Evolutionary conservation across 2,888 invertebrate genomes (phyloP), one percentile per base, ranked within the genome.

Genomic region (Thecophora atra): DNA sequence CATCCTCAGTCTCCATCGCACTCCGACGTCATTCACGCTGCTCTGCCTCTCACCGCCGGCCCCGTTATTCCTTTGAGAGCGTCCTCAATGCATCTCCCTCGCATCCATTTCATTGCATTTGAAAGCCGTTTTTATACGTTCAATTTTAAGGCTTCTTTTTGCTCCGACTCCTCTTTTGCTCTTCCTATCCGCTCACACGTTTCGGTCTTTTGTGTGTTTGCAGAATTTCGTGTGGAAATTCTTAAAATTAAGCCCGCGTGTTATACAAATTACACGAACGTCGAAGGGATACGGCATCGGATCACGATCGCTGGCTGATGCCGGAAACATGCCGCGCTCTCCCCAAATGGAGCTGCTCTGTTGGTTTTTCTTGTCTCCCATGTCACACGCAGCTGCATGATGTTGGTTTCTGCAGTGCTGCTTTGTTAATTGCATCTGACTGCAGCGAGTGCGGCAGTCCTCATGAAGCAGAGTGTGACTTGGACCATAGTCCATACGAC

Each of bases 181-280:
- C n/a, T 47, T 47, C 13, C 28, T 24, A 13, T 58, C 28, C 28
- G 13, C n/a, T 7, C 7, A 13, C 13, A 24, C n/a, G 24, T 15
- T 24, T 58, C 58, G 21, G 5, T 28, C 2, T 26, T 58, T 42
- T 42, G 24, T 65, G 17, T 65, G 6, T 64, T 17, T 65, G n/a
- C 6, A 17, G 4, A 30, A 30, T 6, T 30, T 30, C 30, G 63
- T 70, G 64, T 42, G 21, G 62, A 63, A 70, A 63, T 67, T 70
- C 52, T 72, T 68, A 73, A 76, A 72, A 77, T 76, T 76, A 73
- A 54, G 11, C 21, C 3, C 62, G 44, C 69, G 73, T 76, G 75
- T 76, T 76, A 76, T 74, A 72, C 76, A 75, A 76, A 73, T 75
- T 75, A 75, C 72, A 73, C 5, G 5, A 70, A 73, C 54, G 75